Evolutionary conservation across 2,113 vertebrate genomes (phyloP), one percentile per base, ranked within the genome.

Genomic region (Cephalopholis sonnerati): DNA sequence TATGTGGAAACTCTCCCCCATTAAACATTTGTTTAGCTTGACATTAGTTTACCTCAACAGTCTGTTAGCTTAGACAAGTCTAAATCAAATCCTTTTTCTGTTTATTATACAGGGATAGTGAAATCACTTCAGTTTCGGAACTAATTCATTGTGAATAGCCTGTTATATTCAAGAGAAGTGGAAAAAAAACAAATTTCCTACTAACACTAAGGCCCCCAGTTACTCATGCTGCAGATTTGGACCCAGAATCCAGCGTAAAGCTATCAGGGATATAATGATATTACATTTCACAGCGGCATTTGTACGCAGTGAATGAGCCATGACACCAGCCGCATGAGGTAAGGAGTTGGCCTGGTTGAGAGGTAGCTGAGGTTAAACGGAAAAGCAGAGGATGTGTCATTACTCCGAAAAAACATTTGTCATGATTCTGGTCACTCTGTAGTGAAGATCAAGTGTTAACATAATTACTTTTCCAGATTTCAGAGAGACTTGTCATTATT

Each of bases 311-410:
- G 82, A 92, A 87, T 87, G 81, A 78, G 87, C 81, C 82, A 54
- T 90, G 87, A 91, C 81, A 85, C 67, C 58, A 73, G 78, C 86
- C 62, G 67, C 77, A 92, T 92, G 88, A 93, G 89, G 88, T 92
- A 88, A 93, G 87, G 64, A 67, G 74, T 89, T 93, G 93, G 90
- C 82, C 77, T 5, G 44, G 58, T 76, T 10, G 50, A 69, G 85
- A 90, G 90, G 89, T 86, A 92, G 79, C 87, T 59, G 74, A 90
- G 87, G 83, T 91, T 87, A 91, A 93, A 89, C 64, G 78, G 81
- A 91, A 93, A 92, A 90, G 85, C 89, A 88, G 92, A n/a, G 73
- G 78, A 92, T 90, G 87, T 91, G 89, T 91, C 89, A 93, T 90
- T 90, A 91, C 82, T 69, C 81, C 69, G 79, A 82, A 86, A 91